These are phyloP conservation scores for Sturmia bella DNA, from an alignment of 2,888 invertebrate genomes.

Conservation along the genomic window DNA sequence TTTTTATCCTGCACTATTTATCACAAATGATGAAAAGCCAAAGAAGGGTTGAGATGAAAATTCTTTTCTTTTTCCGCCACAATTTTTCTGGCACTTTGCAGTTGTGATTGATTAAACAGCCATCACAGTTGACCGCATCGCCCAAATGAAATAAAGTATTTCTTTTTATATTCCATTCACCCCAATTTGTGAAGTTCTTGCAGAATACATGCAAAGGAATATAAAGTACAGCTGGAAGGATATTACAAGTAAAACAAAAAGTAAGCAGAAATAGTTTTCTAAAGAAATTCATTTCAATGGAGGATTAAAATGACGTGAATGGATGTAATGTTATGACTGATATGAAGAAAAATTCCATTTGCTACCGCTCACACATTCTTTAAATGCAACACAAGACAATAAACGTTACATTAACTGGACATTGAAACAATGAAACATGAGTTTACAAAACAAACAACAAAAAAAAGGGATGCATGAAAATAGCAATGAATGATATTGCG, in stretches of 20 bases:
- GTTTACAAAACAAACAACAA: conserved; percentile 13
- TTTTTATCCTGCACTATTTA: conserved; percentile 8
- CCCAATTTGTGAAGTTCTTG: conserved; percentile 46
- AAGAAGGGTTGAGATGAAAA: conserved; percentile 18
- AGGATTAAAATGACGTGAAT: conserved; percentile 66
- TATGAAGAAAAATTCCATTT: conserved; percentile 61
- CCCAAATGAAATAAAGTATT: conserved; percentile 49
- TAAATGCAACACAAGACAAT: conserved; percentile 34
- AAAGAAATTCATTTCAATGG: conserved; percentile 60
- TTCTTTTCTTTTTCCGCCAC: conserved; percentile 49
- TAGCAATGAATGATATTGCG: conserved; percentile 2
- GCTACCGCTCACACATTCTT: conserved; percentile 22
- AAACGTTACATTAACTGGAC: conserved; percentile 52
- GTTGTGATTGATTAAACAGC: conserved; percentile 68
- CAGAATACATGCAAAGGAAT: conserved; percentile 9
- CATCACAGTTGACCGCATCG: conserved; percentile 65
- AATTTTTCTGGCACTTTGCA: conserved; percentile 62
- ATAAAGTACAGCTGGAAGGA: background rate
- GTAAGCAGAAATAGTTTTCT: conserved; percentile 38
- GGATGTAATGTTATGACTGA: conserved; percentile 68
- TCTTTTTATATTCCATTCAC: conserved; percentile 16
- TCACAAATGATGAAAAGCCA: conserved; percentile 21
- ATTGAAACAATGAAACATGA: conserved; percentile 45
- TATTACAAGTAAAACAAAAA: conserved; percentile 10
- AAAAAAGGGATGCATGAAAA: conserved; percentile 4